Evolutionary conservation across 2,888 invertebrate genomes (phyloP), one percentile per base, ranked within the genome.

Genomic region (Hyposoter didymator): DNA sequence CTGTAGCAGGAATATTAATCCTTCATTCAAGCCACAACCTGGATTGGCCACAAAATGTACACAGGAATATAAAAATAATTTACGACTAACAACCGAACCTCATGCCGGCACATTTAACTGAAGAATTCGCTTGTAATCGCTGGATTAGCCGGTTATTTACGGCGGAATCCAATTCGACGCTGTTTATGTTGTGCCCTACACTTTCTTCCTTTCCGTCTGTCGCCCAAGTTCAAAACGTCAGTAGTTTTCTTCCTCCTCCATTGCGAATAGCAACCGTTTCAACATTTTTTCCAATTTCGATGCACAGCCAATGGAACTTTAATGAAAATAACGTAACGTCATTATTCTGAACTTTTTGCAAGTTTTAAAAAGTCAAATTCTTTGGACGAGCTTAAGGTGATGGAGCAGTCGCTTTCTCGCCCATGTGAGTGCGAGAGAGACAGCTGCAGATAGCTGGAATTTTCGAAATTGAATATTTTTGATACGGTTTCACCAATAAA

Each of bases 121-220:
- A 85, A 87, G 80, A 74, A 83, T 69, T 79, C 74, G 87, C 84
- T 80, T 87, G 87, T 90, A 91, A 90, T 88, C 90, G 88, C 59
- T 72, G 88, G 90, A 90, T 91, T 90, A 91, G 88, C 89, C 88
- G 87, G 73, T 89, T 90, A 91, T 90, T 91, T 91, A 91, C 89
- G 88, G 88, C 88, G 84, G 90, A 91, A 91, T 91, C 90, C 91
- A 91, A 91, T 91, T 91, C 90, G 84, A 80, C 49, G 52, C 64
- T 87, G 88, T 90, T 90, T 88, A 89, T 88, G 88, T 87, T 84
- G 69, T 76, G 74, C 86, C 85, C 84, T 85, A 28, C 80, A 45
- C 78, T 79, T 70, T 83, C 70, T n/a, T 28, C 28, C 17, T 55
- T 79, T 62, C 66, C 66, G 62, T 64, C 66, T 67, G 43, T 49